Evolutionary conservation across 2,797 vertebrate species (phyloP).

Genomic region (Buceros bicornis): DNA sequence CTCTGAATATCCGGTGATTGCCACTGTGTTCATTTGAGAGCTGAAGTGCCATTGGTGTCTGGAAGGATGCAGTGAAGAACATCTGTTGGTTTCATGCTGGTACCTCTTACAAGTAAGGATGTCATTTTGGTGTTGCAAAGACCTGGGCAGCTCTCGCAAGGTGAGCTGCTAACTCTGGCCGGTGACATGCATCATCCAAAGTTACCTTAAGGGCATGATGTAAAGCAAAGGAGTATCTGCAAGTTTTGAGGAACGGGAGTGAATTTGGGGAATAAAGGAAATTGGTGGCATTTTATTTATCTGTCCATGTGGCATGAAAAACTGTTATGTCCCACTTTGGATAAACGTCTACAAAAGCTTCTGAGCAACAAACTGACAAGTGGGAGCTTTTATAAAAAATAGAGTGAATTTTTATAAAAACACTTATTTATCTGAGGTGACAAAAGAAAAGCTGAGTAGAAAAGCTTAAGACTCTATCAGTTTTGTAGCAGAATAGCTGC

Average conservation of each 20-base stretch:
- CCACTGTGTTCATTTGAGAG: background rate
- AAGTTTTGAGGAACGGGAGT: background rate
- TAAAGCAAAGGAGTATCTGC: background rate
- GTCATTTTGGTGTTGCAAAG: background rate
- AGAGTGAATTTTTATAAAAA: background rate
- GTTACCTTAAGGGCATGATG: rapidly evolving
- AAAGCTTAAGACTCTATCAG: constrained; percentile 4
- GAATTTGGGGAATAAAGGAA: background rate
- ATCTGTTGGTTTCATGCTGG: background rate
- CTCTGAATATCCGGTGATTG: background rate
- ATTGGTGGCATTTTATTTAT: background rate
- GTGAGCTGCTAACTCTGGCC: background rate
- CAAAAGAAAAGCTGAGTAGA: constrained; percentile 38
- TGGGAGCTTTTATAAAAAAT: background rate
- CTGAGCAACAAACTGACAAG: background rate
- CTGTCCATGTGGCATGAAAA: background rate
- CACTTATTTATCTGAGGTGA: constrained; percentile 13
- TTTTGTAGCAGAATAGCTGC: background rate
- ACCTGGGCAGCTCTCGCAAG: background rate
- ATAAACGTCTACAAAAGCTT: constrained; percentile 11
- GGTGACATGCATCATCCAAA: background rate
- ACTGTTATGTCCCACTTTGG: background rate
- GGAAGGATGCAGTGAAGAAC: background rate
- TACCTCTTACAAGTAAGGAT: background rate
- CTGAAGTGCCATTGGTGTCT: background rate